phyloP scores from a whole-genome alignment of 2,888 invertebrate genomes.

The Pecten maximus region DNA sequence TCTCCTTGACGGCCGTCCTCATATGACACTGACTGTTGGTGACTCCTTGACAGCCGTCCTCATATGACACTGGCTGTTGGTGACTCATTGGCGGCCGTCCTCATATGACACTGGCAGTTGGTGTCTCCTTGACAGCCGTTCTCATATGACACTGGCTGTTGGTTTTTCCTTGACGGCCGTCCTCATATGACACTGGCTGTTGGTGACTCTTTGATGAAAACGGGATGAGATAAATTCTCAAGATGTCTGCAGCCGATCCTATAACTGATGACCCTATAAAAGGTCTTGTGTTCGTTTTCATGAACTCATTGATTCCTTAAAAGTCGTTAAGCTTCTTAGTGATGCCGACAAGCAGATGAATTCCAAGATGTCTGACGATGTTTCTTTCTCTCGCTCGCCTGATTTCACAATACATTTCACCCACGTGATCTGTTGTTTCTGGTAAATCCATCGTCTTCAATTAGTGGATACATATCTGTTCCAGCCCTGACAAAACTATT shows the following conservation, averaged over 20 bases:
- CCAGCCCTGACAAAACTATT: background rate
- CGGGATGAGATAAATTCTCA: background rate
- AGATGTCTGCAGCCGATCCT: background rate
- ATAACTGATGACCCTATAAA: background rate
- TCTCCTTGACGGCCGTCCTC: no score
- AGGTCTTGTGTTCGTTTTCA: background rate
- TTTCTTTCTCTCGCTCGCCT: background rate
- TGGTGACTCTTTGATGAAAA: no score
- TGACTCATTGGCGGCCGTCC: no score
- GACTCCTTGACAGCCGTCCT: no score
- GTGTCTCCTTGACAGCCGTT: no score
- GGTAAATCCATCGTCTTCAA: conserved; percentile 23
- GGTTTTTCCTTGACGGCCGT: no score
- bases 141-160: no score
- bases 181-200: no score
- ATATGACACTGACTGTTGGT: no score
- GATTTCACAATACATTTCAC: background rate
- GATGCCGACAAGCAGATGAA: background rate
- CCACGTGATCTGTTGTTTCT: conserved; percentile 28
- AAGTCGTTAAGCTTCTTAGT: conserved; percentile 5
- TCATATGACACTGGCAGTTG: no score
- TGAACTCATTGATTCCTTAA: background rate
- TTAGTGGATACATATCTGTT: background rate
- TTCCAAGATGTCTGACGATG: conserved; percentile 4
- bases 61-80: no score